Base-by-base conservation (phyloP, 2,113 vertebrate species). In the Psittacara wagleri region DNA sequence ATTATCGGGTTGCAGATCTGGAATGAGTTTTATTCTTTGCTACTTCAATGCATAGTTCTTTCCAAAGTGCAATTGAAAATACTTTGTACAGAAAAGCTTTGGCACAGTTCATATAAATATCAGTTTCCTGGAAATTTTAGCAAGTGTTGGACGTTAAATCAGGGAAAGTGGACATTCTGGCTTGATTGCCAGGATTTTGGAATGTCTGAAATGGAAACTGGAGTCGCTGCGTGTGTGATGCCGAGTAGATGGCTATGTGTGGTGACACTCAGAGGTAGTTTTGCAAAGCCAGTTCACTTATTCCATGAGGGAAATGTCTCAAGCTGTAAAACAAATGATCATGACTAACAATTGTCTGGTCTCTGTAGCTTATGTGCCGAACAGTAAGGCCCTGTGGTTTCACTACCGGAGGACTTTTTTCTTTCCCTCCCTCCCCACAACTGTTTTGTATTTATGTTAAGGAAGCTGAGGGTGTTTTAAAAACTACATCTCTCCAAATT, bases 81-180 rank as follows among this genome's bases (percentile, higher is more conserved):
- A 12, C 74, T 92, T 91, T 35, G 20, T 54, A 28, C 59, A 37
- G 84, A 76, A 69, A 3, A 48, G 10, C 37, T 80, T 90, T 94
- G 95, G 75, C 93, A 66, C 37, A 62, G 44, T 31, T 68, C 13
- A 17, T 44, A 48, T 49, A 95, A 95, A 74, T 91, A 77, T 7
- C 28, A 39, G 13, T 91, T 95, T 94, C 93, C 73, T 94, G 95
- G 94, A 96, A 92, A 83, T 91, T 75, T 75, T 72, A 95, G 76
- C 66, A 68, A 90, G 72, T n/a, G 62, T 59, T 95, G 93, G 91
- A 83, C 0, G 0, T 9, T 31, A 8, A 51, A 54, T 91, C 54
- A 88, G 78, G 67, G 63, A 79, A 88, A 74, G 43, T 33, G 35
- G 29, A 83, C 20, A 5, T 82, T 72, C 74, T 91, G 86, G 78